Base-by-base conservation (phyloP, 2,888 invertebrate genomes). In the Plebejus anna region DNA sequence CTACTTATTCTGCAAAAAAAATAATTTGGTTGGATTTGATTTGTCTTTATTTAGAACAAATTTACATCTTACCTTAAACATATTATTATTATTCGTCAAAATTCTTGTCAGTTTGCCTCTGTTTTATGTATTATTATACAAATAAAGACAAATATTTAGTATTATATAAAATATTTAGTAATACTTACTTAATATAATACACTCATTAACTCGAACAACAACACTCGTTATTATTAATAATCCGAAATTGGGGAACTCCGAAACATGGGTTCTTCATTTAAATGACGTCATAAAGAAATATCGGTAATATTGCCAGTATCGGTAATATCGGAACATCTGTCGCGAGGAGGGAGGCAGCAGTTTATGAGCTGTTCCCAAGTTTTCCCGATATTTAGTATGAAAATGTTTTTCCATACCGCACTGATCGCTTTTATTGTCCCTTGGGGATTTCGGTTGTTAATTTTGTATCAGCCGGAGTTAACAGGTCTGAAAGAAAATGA, bases 221-320 rank as follows among this genome's bases (percentile, higher is more conserved):
- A 51, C 28, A 55, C 73, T 51, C 51, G 55, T 51, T 32, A 22
- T 16, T 22, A 72, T 72, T 47, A 72, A 28, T 28, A 72, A 42
- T 13, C 72, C 72, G n/a, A 72, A 73, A 73, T 55, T 73, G 73
- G 9, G 55, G 11, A 73, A 55, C 73, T 73, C 73, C 73, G 73
- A 5, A 73, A 55, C 32, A 72, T 22, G 4, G 85, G 85, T 82
- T 87, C 87, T 87, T 90, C 89, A 90, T 89, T 90, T 89, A 90
- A 91, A 91, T 89, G 86, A 86, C 85, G 85, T 81, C 89, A 88
- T 91, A 91, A 91, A 90, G 88, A 88, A 87, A 87, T 88, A 88
- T 87, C 86, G 86, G 84, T 84, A 73, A 73, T 73, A 73, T 73
- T 86, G 86, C 84, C 84, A 73, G 51, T 73, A 73, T 73, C 51